A percentile compares a stretch with the other conserved stretches of the same genome.
Conservation (phyloP, 1,140 invertebrate genomes). For the Lepidurus packardi region DNA sequence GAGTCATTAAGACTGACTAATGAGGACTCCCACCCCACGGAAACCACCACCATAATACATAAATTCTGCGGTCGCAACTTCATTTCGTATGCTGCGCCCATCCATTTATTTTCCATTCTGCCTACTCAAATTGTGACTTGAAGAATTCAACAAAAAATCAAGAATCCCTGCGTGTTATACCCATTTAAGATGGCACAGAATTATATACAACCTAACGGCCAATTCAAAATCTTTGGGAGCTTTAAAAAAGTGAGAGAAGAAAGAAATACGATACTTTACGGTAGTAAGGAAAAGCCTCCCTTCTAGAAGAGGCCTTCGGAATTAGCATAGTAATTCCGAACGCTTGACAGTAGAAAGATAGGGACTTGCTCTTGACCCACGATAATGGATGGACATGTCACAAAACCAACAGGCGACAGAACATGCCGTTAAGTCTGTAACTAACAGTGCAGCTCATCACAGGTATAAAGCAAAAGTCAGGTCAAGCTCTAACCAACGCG, state of each 20-base stretch:
- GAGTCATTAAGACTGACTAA: constrained; percentile 19
- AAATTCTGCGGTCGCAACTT: neutral
- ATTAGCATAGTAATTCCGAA: constrained; percentile 7
- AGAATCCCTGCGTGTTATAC: neutral
- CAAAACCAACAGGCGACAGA: constrained; percentile 9
- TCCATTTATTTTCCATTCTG: neutral
- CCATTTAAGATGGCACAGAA: neutral
- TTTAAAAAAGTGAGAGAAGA: too few relatives aligned
- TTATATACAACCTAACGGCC: neutral
- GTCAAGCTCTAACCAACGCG: too few relatives aligned
- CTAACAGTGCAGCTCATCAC: neutral
- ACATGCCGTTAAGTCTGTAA: neutral
- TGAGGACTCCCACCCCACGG: constrained; percentile 12
- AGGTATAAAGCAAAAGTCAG: neutral
- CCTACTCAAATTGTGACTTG: neutral
- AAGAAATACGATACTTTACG: neutral
- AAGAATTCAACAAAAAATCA: neutral
- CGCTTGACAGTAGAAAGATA: neutral
- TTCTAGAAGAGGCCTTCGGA: neutral
- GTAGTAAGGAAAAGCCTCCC: neutral
- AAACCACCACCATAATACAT: neutral
- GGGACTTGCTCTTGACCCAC: constrained; percentile 2
- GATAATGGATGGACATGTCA: constrained; percentile 21
- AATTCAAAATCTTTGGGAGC: neutral
- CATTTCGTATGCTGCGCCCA: neutral